A percentile compares a stretch with the other conserved stretches of the same genome.
Evolutionary conservation across 2,888 invertebrate genomes (phyloP).

Genomic region (Lepidonotus clava): DNA sequence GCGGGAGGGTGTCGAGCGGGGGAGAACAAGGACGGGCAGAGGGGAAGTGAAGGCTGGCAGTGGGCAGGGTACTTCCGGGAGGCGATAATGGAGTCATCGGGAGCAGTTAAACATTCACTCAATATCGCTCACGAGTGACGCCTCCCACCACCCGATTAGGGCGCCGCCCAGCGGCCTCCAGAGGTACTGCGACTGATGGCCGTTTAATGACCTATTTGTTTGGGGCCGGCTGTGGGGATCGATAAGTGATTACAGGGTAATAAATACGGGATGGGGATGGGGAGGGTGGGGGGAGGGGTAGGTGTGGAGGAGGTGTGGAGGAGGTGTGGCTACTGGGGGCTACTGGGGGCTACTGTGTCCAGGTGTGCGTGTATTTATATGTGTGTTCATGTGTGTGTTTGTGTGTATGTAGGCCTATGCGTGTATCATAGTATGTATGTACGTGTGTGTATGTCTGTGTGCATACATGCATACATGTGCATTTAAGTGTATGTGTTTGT

Average conservation of each 20-base stretch:
- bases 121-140: constrained; percentile 43
- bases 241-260: constrained; percentile 52
- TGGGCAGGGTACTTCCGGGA: background rate
- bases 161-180: background rate
- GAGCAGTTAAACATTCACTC: constrained; percentile 41
- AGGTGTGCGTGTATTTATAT: no score
- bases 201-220: constrained; percentile 52
- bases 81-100: constrained; percentile 42
- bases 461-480: no score
- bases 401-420: no score
- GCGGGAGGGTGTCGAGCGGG: background rate
- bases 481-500: no score
- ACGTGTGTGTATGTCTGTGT: no score
- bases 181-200: constrained; percentile 32
- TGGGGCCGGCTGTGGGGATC: constrained; percentile 24
- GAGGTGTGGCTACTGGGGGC: background rate
- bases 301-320: background rate
- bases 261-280: constrained; percentile 31
- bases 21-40: background rate
- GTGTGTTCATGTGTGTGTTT: no score
- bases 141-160: constrained; percentile 24
- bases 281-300: background rate
- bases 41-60: background rate
- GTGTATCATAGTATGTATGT: no score
- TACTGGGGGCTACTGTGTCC: no score